phyloP scores from a whole-genome alignment of 1,140 invertebrate genomes.

The Megathymus violae region DNA sequence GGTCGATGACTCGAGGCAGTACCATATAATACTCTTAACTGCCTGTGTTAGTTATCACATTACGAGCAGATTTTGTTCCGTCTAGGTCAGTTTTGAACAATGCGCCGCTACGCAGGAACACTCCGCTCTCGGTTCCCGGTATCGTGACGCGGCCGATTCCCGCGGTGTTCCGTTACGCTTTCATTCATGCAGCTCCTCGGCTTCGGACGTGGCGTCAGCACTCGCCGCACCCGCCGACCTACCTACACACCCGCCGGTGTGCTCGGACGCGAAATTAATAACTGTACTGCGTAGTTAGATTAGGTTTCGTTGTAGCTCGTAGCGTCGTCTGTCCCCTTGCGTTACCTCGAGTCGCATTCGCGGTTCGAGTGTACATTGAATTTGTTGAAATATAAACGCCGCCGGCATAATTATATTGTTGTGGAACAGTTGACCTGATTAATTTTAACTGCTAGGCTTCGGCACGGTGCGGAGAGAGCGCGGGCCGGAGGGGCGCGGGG shows the following conservation, averaged over 20 bases:
- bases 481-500: too few relatives aligned
- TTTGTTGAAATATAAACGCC: conserved; percentile 13
- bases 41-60: conserved; percentile 1
- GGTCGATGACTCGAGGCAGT: too few relatives aligned
- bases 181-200: conserved; percentile 35
- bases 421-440: conserved; percentile 20
- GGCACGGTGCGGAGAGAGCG: not conserved
- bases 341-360: conserved; percentile 13
- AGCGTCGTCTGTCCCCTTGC: not conserved
- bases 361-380: conserved; percentile 1
- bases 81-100: conserved; percentile 1
- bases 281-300: too few relatives aligned
- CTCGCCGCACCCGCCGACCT: not conserved
- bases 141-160: conserved; percentile 14
- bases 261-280: too few relatives aligned
- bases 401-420: conserved; percentile 11
- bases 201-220: not conserved
- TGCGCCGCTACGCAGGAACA: conserved; percentile 2
- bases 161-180: conserved; percentile 31
- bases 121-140: conserved; percentile 6
- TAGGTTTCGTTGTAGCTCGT: too few relatives aligned
- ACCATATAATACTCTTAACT: too few relatives aligned
- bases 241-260: too few relatives aligned
- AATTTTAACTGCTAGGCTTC: conserved; percentile 13
- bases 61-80: conserved; percentile 1